These are phyloP conservation scores for Bettongia penicillata DNA, from an alignment of 2,113 vertebrate genomes.

Conservation along the genomic window DNA sequence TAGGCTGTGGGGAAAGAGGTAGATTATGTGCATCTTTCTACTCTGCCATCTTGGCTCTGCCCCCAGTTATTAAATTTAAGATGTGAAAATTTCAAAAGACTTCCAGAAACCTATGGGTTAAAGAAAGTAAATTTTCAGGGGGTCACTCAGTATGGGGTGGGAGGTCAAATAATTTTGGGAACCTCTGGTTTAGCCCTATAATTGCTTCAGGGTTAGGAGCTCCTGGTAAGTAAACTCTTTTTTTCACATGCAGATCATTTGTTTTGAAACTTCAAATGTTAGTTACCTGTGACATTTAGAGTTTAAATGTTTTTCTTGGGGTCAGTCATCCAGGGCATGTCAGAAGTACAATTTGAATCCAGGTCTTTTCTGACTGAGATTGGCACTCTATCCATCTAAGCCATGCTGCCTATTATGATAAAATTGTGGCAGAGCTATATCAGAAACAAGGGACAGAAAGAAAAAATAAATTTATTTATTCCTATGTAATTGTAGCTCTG, in stretches of 20 bases:
- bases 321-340: neutral
- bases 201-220: neutral
- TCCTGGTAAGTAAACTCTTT: neutral
- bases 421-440: neutral
- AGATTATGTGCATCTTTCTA: too few species aligned
- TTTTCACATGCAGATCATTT: neutral
- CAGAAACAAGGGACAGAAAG: neutral
- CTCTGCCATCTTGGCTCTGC: too few species aligned
- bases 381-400: neutral
- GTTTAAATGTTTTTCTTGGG: neutral
- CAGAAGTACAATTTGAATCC: neutral
- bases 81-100: too few species aligned
- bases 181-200: neutral
- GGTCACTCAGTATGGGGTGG: too few species aligned
- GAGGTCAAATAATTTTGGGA: too few species aligned
- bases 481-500: neutral
- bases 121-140: too few species aligned
- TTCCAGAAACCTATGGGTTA: too few species aligned
- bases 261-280: neutral
- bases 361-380: neutral
- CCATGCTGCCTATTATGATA: neutral
- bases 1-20: too few species aligned
- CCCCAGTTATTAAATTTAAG: too few species aligned
- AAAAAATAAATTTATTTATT: neutral
- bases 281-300: neutral